phyloP scores from a whole-genome alignment of 2,888 invertebrate species.

The Brachynemurus nebulosus region DNA sequence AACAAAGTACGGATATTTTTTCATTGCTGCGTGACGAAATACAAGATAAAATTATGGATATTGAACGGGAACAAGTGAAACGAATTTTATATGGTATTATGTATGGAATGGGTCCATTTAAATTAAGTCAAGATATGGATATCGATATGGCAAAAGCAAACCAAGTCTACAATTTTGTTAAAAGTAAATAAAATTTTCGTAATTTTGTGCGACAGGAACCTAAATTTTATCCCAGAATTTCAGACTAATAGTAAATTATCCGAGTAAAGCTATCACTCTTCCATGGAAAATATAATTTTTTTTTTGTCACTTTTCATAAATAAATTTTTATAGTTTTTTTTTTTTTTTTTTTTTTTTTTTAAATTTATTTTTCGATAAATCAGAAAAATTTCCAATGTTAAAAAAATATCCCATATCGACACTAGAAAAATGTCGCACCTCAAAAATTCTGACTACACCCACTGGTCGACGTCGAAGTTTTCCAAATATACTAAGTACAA shows the following conservation, averaged over 20 bases:
- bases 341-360: too few species aligned
- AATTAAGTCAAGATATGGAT: neutral
- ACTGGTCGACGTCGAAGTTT: neutral
- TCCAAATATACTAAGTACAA: neutral
- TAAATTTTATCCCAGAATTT: too few species aligned
- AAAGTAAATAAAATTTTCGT: too few species aligned
- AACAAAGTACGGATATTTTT: neutral
- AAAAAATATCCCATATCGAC: neutral
- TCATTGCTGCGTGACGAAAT: neutral
- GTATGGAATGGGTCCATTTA: neutral
- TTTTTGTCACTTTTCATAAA: neutral
- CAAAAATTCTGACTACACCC: neutral
- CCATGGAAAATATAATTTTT: neutral
- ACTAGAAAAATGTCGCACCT: neutral
- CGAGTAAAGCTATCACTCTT: too few species aligned
- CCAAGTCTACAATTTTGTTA: neutral
- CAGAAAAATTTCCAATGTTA: neutral
- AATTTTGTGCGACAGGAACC: too few species aligned
- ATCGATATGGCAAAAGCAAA: neutral
- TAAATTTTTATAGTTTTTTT: too few species aligned
- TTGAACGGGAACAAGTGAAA: neutral
- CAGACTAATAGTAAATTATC: too few species aligned
- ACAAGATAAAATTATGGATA: neutral
- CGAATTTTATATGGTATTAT: neutral
- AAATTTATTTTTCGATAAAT: too few species aligned